phyloP scores from a whole-genome alignment of 2,113 vertebrate species.

The Martes martes region DNA sequence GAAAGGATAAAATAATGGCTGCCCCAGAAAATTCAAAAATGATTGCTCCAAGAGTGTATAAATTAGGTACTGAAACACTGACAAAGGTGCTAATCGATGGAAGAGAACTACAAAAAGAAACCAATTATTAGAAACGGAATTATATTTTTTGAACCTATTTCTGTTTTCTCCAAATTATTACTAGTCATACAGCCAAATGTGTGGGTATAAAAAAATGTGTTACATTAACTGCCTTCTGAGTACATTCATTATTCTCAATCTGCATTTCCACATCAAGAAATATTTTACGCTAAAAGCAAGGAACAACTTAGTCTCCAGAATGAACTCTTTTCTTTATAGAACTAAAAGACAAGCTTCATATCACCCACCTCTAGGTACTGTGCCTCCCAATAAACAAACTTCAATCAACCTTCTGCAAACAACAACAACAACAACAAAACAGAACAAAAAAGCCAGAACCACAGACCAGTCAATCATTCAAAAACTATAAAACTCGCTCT shows the following conservation, averaged over 20 bases:
- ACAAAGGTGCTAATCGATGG: conserved; percentile 18
- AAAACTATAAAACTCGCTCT: neutral
- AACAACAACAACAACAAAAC: neutral
- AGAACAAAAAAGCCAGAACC: neutral
- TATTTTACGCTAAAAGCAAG: conserved; percentile 7
- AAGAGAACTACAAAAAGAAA: conserved; percentile 41
- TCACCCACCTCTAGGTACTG: neutral
- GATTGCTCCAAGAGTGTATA: neutral
- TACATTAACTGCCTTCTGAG: conserved; percentile 43
- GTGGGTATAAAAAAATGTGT: conserved; percentile 16
- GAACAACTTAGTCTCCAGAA: conserved; percentile 29
- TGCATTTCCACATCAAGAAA: conserved; percentile 3
- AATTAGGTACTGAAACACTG: neutral
- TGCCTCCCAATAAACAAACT: neutral
- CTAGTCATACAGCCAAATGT: conserved; percentile 28
- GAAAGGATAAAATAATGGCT: neutral
- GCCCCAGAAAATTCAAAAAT: conserved; percentile 19
- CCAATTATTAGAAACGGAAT: conserved; percentile 55
- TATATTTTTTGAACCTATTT: conserved; percentile 49
- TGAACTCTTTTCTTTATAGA: conserved; percentile 7
- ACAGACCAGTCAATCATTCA: neutral
- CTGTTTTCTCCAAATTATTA: conserved; percentile 41
- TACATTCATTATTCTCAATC: conserved; percentile 22
- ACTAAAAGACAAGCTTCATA: conserved; percentile 17
- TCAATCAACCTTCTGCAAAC: neutral